Base-by-base conservation (phyloP, 2,797 vertebrate species). In the Paguma larvata region DNA sequence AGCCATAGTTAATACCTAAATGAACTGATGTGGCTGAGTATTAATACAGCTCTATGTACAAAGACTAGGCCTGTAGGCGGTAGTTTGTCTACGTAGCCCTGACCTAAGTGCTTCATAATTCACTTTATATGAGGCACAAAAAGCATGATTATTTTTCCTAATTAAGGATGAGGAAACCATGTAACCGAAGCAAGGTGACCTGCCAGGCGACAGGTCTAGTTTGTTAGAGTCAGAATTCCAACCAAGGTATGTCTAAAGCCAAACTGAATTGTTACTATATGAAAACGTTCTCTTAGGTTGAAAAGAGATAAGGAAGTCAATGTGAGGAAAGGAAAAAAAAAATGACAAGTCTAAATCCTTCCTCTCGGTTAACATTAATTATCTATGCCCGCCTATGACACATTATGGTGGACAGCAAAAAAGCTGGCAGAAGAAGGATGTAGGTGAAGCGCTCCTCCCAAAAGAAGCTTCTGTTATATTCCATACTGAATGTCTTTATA, bases 41-140 rank as follows among this genome's bases (percentile, higher is more conserved):
- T 63, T 70, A 51, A 72, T 19, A 72, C 63, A 97, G 30, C 19
- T 56, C 63, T 27, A 62, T 51, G 53, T 14, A 72, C 32, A 84
- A 91, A 84, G 87, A 65, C 32, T 77, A 25, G 30, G 46, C 68
- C 84, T 30, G 2, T 13, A 87, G 48, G 68, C 44, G 56, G 23
- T 13, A 89, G 63, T 89, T 10, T 77, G 46, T 12, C 75, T 6
- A 32, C 5, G 8, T 21, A 59, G 56, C 48, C 3, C 27, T 53
- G 53, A 32, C 68, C 59, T 78, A 34, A 44, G 23, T 27, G 34
- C 14, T 93, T 92, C 21, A 87, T 9, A 87, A 13, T 72, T 75
- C 62, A 59, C 82, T 80, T 85, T 91, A 83, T 41, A 62, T 78
- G 87, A 62, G 63, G 67, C 38, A 95, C 34, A 95, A 84, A 84